phyloP scores from a whole-genome alignment of 2,113 vertebrate species.

The Archocentrus centrarchus region DNA sequence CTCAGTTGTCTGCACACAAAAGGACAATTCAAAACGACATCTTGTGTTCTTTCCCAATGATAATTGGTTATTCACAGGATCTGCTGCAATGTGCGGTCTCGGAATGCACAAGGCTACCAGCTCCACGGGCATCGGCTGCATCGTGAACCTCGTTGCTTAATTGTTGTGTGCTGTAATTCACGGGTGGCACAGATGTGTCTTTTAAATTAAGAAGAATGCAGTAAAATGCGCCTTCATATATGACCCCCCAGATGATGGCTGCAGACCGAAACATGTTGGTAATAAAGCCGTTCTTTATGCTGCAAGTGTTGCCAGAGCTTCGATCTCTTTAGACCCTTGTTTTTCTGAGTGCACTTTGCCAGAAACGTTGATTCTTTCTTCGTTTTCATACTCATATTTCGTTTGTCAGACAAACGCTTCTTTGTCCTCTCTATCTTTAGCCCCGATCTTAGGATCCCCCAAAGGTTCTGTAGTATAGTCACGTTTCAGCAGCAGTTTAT shows the following conservation, averaged over 20 bases:
- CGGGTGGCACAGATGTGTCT: background rate
- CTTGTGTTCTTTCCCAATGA: slow-evolving; percentile 41
- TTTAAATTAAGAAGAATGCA: background rate
- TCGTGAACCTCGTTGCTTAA: background rate
- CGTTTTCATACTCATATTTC: too few relatives aligned
- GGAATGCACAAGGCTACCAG: background rate
- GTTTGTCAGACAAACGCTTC: background rate
- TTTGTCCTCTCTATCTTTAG: background rate
- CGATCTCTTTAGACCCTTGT: too few relatives aligned
- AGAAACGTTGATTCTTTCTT: too few relatives aligned
- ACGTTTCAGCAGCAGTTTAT: background rate
- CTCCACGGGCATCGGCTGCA: background rate
- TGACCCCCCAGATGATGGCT: background rate
- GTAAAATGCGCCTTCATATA: background rate
- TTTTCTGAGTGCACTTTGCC: too few relatives aligned
- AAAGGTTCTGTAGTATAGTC: background rate
- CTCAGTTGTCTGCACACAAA: slow-evolving; percentile 49
- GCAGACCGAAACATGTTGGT: too few relatives aligned
- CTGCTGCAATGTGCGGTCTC: slow-evolving; percentile 8
- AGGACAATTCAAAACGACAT: slow-evolving; percentile 52
- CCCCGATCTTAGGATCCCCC: background rate
- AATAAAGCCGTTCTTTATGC: too few relatives aligned
- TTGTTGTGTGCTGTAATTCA: background rate
- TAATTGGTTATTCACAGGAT: slow-evolving; percentile 44
- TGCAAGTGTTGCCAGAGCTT: too few relatives aligned